Evolutionary conservation across 2,888 invertebrate genomes (phyloP).

Genomic region (Cataglyphis cursor): DNA sequence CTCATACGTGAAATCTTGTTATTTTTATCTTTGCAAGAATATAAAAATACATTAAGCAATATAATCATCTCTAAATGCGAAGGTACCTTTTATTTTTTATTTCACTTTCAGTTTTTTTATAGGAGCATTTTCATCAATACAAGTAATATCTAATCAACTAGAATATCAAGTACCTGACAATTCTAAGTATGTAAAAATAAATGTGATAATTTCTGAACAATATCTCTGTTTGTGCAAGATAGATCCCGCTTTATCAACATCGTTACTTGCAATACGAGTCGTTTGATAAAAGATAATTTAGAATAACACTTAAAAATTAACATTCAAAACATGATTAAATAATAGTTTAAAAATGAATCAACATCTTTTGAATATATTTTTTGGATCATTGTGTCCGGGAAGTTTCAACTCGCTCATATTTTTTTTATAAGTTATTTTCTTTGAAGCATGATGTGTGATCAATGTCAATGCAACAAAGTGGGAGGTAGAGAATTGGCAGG

Average conservation of each 20-base stretch:
- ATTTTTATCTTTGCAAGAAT: too few species aligned
- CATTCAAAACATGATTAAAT: not conserved
- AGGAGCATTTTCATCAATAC: too few species aligned
- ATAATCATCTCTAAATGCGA: not conserved
- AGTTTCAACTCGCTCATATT: not conserved
- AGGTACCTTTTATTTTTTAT: not conserved
- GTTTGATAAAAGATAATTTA: not conserved
- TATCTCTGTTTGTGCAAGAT: not conserved
- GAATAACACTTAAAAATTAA: not conserved
- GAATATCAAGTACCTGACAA: not conserved
- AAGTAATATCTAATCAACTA: too few species aligned
- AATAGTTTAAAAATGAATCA: not conserved
- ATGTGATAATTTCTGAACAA: not conserved
- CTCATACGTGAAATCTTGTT: too few species aligned
- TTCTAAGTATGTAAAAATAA: not conserved
- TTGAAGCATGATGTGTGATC: not conserved
- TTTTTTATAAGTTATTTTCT: not conserved
- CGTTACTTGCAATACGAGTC: not conserved
- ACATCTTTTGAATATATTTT: not conserved
- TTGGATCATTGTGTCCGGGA: too few species aligned
- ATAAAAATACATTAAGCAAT: too few species aligned
- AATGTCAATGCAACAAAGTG: not conserved
- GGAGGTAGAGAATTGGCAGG: not conserved
- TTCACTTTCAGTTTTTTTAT: not conserved
- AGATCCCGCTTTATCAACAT: not conserved